phyloP scores from a whole-genome alignment of 2,888 invertebrate species.

The Sylvicola cinctus region DNA sequence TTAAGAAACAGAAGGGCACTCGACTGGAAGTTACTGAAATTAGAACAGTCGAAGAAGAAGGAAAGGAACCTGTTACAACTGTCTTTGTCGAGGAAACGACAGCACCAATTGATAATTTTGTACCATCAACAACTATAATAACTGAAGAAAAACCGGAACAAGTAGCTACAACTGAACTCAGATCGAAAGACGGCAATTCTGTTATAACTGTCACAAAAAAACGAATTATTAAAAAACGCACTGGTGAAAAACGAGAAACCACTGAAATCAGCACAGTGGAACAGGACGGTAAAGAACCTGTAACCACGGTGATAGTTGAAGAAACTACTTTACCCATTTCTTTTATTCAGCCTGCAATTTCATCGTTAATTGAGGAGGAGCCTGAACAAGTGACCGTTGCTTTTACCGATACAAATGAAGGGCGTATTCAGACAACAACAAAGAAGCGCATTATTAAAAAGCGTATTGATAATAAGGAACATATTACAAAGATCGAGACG shows the following conservation, averaged over 20 bases:
- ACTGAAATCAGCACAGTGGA: slow-evolving; percentile 22
- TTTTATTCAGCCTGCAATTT: too few species aligned
- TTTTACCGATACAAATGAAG: slow-evolving; percentile 21
- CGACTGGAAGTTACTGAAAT: slow-evolving; percentile 21
- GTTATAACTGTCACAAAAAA: slow-evolving; percentile 18
- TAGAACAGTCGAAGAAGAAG: slow-evolving; percentile 16
- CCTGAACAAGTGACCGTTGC: too few species aligned
- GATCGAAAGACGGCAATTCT: slow-evolving; percentile 14
- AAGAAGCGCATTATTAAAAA: slow-evolving; percentile 20
- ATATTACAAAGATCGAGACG: slow-evolving; percentile 22
- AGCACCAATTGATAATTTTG: slow-evolving; percentile 10
- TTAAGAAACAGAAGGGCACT: slow-evolving; percentile 25
- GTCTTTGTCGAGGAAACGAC: slow-evolving; percentile 10
- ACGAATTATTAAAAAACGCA: slow-evolving; percentile 18
- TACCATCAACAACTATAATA: slow-evolving; percentile 5
- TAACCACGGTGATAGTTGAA: slow-evolving; percentile 17
- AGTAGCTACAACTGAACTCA: slow-evolving; percentile 17
- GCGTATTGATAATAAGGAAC: slow-evolving; percentile 13
- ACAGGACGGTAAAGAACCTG: slow-evolving; percentile 20
- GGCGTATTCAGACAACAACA: slow-evolving; percentile 19
- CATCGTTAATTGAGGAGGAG: too few species aligned
- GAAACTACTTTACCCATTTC: too few species aligned
- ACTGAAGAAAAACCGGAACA: slow-evolving; percentile 9
- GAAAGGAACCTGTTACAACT: slow-evolving; percentile 19
- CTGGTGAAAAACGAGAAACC: slow-evolving; percentile 15